phyloP scores from a whole-genome alignment of 2,113 vertebrate genomes.

The Asarcornis scutulata region DNA sequence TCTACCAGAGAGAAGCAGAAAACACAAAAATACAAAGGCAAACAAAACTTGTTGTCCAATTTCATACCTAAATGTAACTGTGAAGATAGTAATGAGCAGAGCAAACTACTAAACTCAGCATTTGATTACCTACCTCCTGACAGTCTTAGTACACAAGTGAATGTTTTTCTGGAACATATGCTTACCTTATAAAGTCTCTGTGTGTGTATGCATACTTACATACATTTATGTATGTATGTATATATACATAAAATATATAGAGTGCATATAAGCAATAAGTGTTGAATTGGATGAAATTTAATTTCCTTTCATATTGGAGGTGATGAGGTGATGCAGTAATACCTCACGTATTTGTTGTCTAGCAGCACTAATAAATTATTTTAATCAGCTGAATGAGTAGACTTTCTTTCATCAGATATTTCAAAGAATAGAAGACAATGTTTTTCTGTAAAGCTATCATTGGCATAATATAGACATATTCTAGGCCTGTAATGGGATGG shows the following conservation, averaged over 20 bases:
- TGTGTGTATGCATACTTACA: background rate
- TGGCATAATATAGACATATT: background rate
- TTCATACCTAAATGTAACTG: background rate
- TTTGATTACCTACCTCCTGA: background rate
- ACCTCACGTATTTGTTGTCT: background rate
- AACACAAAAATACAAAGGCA: background rate
- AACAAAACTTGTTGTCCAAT: background rate
- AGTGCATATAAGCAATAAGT: background rate
- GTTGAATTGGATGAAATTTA: background rate
- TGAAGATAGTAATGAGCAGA: background rate
- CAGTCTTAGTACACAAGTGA: background rate
- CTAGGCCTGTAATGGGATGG: background rate
- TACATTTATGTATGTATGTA: background rate
- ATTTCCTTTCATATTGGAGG: background rate
- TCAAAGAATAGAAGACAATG: background rate
- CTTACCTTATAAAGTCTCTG: background rate
- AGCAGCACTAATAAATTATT: background rate
- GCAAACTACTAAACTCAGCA: background rate
- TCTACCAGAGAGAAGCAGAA: background rate
- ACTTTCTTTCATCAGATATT: background rate
- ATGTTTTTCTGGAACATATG: background rate
- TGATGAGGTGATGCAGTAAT: background rate
- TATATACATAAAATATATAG: fast-evolving
- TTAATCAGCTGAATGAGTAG: background rate
- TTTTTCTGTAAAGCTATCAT: background rate